Evolutionary conservation across 2,888 invertebrate species (phyloP), one percentile per base, ranked within the genome.

Genomic region (Coelinius sp.): DNA sequence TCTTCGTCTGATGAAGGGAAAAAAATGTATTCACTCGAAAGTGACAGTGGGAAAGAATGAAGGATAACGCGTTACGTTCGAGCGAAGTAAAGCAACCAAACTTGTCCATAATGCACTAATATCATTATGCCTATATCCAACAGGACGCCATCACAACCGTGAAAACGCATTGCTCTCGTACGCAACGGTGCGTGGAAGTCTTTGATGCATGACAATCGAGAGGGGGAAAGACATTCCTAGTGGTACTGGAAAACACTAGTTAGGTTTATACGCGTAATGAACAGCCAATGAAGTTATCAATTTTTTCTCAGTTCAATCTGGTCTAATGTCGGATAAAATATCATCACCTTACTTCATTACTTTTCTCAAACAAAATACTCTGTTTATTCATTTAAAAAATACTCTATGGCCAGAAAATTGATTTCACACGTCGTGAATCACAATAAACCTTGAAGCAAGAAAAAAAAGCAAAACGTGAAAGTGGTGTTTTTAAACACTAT

Each of bases 161-260:
- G 46, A 76, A 73, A 31, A n/a, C n/a, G n/a, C n/a, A n/a, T 74
- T 73, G 81, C 76, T 82, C 80, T 78, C 79, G 77, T 70, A 78
- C 70, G 77, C 80, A 83, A 83, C 83, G 80, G 80, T 77, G 81
- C 83, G 81, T 84, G 80, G 85, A 84, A 83, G 81, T 79, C 79
- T 80, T 46, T 20, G 44, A n/a, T n/a, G n/a, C 65, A 46, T 76
- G 85, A 84, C 84, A 85, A 83, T 77, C 81, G 78, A 81, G 79
- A 82, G 81, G 80, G 80, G 81, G 83, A 85, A 83, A 82, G 82
- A 84, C 82, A 83, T 83, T 83, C 81, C 81, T 78, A 44, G 31
- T 62, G 17, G 22, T 56, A 35, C 10, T 35, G 14, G 49, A 35
- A 49, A 49, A 66, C 35, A 27, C 27, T 20, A 46, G 46, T n/a